phyloP scores from a whole-genome alignment of 2,113 vertebrate genomes.

The Rousettus leschenaultii region DNA sequence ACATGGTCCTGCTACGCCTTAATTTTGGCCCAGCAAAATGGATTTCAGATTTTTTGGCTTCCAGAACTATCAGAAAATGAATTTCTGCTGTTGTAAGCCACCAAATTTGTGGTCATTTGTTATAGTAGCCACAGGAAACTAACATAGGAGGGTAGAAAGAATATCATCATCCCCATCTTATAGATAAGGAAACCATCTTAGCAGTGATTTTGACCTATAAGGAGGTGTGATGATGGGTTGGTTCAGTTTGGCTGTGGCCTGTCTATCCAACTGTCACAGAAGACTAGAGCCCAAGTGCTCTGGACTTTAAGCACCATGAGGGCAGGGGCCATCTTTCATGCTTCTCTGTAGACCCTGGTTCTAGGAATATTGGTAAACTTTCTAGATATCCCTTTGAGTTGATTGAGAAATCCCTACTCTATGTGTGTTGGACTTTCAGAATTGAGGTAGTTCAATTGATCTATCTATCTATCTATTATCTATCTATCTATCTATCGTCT shows the following conservation, averaged over 20 bases:
- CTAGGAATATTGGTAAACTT: background rate
- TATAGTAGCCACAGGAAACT: background rate
- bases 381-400: background rate
- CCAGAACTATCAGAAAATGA: background rate
- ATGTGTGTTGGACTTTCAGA: background rate
- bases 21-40: background rate
- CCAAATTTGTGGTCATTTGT: background rate
- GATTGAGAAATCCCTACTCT: background rate
- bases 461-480: too few species aligned
- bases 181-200: background rate
- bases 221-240: background rate
- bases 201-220: background rate
- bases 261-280: background rate
- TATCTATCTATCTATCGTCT: background rate
- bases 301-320: accelerated
- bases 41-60: background rate
- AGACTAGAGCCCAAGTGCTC: too few species aligned
- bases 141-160: accelerated
- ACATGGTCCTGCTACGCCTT: accelerated
- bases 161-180: background rate
- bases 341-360: background rate
- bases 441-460: background rate
- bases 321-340: background rate
- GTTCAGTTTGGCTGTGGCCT: background rate
- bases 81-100: background rate